phyloP scores from a whole-genome alignment of 1,140 invertebrate genomes.

The Propsilocerus akamusi region DNA sequence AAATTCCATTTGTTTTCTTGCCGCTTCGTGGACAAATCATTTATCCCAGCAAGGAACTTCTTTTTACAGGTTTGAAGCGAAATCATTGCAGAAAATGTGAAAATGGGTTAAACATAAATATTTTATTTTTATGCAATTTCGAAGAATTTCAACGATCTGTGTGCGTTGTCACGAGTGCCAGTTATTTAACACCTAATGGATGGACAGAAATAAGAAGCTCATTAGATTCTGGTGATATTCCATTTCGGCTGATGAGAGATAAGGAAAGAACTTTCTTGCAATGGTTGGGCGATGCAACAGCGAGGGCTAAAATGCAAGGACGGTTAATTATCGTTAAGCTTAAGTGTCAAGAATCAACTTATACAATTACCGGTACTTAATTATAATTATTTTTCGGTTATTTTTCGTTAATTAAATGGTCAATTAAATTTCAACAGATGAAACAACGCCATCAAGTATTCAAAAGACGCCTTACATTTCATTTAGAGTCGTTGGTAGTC shows the following conservation, averaged over 20 bases:
- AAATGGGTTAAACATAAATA: background rate
- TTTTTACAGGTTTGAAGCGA: constrained; percentile 42
- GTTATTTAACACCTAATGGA: constrained; percentile 54
- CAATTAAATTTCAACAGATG: too few relatives aligned
- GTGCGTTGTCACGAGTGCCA: constrained; percentile 66
- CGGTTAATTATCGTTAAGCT: constrained; percentile 45
- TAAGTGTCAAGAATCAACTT: background rate
- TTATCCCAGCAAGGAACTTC: constrained; percentile 67
- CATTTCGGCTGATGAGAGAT: constrained; percentile 42
- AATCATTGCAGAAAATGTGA: background rate
- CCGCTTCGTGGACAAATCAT: constrained; percentile 69
- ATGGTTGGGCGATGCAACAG: constrained; percentile 62
- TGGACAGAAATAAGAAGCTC: constrained; percentile 59
- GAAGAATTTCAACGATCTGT: constrained; percentile 56
- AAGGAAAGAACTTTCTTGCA: constrained; percentile 60
- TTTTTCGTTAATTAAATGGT: background rate
- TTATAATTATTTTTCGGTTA: background rate
- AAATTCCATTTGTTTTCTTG: constrained; percentile 68
- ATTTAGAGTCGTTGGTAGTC: constrained; percentile 63
- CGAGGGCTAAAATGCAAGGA: constrained; percentile 52
- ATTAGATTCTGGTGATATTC: constrained; percentile 38
- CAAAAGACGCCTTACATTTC: constrained; percentile 52
- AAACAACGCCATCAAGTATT: background rate
- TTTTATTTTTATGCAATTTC: constrained; percentile 9
- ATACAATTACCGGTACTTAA: constrained; percentile 12